These are phyloP conservation scores for Macrobrachium rosenbergii DNA, from an alignment of 1,140 invertebrate species.

Conservation along the genomic window DNA sequence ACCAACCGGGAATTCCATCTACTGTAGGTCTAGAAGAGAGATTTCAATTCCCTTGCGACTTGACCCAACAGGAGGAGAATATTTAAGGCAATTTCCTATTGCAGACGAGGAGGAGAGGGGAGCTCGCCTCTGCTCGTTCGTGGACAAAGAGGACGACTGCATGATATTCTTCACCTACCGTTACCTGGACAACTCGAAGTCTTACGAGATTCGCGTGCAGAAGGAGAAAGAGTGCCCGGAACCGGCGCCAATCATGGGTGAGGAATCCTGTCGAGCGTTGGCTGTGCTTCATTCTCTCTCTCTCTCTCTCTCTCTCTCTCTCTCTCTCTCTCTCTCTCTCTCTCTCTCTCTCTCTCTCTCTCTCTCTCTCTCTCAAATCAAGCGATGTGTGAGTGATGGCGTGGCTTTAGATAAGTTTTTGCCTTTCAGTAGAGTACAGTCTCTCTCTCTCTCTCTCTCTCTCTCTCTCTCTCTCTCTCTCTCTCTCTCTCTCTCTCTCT, in stretches of 20 bases:
- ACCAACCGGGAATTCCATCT: no score
- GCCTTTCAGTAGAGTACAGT: no score
- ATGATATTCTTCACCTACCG: constrained; percentile 86
- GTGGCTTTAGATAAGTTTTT: no score
- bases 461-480: neutral
- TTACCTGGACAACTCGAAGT: constrained; percentile 71
- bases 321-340: neutral
- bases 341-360: neutral
- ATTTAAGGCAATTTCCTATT: neutral
- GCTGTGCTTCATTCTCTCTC: no score
- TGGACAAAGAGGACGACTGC: constrained; percentile 85
- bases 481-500: neutral
- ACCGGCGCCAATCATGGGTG: constrained; percentile 71
- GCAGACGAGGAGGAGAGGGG: constrained; percentile 33
- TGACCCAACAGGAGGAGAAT: no score
- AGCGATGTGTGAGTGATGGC: no score
- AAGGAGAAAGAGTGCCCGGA: constrained; percentile 68
- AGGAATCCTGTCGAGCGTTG: constrained; percentile 13
- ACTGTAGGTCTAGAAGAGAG: no score
- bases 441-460: no score
- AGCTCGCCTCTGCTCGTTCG: constrained; percentile 77
- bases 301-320: neutral
- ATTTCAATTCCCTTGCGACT: no score
- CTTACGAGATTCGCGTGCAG: constrained; percentile 78
- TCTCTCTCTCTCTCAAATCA: neutral